Evolutionary conservation across 1,140 invertebrate genomes (phyloP).

Genomic region (Coelopa frigida): DNA sequence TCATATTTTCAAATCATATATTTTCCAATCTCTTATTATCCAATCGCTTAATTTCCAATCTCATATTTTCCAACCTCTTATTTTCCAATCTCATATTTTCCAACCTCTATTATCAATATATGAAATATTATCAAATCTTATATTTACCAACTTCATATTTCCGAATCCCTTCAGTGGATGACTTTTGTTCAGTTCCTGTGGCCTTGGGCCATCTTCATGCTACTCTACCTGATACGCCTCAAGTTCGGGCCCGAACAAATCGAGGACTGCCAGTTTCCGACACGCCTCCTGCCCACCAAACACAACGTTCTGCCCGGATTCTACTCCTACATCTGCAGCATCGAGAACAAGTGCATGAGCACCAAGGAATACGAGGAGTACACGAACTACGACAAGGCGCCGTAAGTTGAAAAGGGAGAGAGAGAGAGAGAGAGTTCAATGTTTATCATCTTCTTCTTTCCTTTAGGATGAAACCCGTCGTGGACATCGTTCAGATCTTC

Average conservation of each 20-base stretch:
- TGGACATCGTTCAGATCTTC: conserved; percentile 46
- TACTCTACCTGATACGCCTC: conserved; percentile 37
- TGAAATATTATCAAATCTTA: no score
- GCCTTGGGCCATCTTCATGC: conserved; percentile 33
- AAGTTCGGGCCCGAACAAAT: conserved; percentile 30
- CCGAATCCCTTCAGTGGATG: conserved; percentile 21
- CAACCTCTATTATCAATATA: no score
- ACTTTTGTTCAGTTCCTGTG: conserved; percentile 28
- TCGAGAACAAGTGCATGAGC: conserved; percentile 55
- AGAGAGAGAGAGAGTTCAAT: no score
- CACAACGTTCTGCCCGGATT: conserved; percentile 55
- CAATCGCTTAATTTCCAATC: no score
- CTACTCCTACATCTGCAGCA: conserved; percentile 58
- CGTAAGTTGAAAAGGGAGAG: no score
- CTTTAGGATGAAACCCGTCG: conserved; percentile 44
- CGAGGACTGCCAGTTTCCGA: conserved; percentile 51
- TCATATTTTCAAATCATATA: no score
- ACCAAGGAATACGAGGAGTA: conserved; percentile 53
- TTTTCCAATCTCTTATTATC: no score
- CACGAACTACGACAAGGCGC: conserved; percentile 53
- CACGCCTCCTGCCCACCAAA: conserved; percentile 53
- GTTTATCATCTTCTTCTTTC: conserved; percentile 4
- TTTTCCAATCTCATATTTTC: no score
- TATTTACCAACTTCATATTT: no score
- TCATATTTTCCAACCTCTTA: no score